Conservation (phyloP, 2,113 vertebrate genomes). For the Craseonycteris thonglongyai region DNA sequence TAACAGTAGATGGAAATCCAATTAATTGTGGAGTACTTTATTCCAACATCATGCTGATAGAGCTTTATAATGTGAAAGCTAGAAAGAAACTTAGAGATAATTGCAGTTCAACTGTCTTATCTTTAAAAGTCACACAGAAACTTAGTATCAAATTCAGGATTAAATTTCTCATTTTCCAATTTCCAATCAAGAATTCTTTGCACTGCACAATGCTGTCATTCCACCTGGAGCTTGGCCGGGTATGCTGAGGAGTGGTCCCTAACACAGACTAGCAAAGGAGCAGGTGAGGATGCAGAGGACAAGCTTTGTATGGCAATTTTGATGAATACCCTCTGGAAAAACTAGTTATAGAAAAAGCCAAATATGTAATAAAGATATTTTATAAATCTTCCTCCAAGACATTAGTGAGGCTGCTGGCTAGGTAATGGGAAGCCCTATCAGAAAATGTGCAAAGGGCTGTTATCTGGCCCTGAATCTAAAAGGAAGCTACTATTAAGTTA, state of each 20-base stretch:
- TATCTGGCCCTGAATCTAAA: not conserved
- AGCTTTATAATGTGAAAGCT: not conserved
- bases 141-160: not conserved
- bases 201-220: too few relatives aligned
- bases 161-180: not conserved
- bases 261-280: not conserved
- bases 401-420: not conserved
- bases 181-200: not conserved
- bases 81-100: not conserved
- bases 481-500: not conserved
- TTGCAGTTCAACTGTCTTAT: not conserved
- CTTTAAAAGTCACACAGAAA: not conserved
- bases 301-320: not conserved
- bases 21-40: not conserved
- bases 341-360: not conserved
- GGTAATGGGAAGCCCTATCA: not conserved
- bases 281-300: not conserved
- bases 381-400: not conserved
- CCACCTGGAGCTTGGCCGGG: not conserved
- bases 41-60: not conserved
- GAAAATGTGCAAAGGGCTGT: not conserved
- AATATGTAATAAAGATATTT: not conserved
- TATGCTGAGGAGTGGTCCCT: fast-evolving
- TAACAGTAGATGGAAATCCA: not conserved
- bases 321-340: not conserved